A percentile compares a stretch with the other conserved stretches of the same genome.
Conservation (phyloP, 1,140 invertebrate species). For the Hycleus cichorii region DNA sequence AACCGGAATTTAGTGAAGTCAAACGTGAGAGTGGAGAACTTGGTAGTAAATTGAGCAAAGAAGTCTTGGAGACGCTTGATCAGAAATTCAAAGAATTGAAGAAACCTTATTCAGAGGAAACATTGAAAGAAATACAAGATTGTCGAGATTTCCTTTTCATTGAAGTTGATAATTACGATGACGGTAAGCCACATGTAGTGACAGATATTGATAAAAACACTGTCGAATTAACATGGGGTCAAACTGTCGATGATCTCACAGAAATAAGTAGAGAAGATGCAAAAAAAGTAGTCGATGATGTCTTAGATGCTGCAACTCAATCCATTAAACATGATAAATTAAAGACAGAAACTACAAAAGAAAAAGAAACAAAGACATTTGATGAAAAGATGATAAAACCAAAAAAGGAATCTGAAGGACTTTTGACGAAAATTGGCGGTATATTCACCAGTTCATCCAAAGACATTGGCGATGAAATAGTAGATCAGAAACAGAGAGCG, state of each 20-base stretch:
- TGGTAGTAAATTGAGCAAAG: constrained; percentile 2
- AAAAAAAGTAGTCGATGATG: too few relatives aligned
- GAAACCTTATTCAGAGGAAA: neutral
- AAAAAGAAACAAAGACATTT: neutral
- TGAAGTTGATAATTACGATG: constrained; percentile 11
- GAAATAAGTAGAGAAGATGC: neutral
- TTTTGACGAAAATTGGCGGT: constrained; percentile 3
- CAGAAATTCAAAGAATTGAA: constrained; percentile 7
- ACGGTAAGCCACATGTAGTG: neutral
- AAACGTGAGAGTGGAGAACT: neutral
- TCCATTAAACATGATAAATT: too few relatives aligned
- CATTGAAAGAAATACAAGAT: constrained; percentile 1
- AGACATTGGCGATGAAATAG: neutral
- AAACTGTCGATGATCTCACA: neutral
- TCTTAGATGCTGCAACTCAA: too few relatives aligned
- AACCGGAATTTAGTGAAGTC: neutral
- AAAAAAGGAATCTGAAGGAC: constrained; percentile 5
- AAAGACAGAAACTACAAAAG: neutral
- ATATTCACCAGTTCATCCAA: neutral
- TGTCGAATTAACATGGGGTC: neutral
- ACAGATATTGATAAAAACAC: constrained; percentile 2
- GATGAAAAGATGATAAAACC: neutral
- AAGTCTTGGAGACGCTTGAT: constrained; percentile 5
- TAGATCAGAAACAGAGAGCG: constrained; percentile 8
- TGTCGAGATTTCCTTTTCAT: constrained; percentile 9